Evolutionary conservation across 2,888 invertebrate genomes (phyloP), one percentile per base, ranked within the genome.

Genomic region (Chrysomela aeneicollis): DNA sequence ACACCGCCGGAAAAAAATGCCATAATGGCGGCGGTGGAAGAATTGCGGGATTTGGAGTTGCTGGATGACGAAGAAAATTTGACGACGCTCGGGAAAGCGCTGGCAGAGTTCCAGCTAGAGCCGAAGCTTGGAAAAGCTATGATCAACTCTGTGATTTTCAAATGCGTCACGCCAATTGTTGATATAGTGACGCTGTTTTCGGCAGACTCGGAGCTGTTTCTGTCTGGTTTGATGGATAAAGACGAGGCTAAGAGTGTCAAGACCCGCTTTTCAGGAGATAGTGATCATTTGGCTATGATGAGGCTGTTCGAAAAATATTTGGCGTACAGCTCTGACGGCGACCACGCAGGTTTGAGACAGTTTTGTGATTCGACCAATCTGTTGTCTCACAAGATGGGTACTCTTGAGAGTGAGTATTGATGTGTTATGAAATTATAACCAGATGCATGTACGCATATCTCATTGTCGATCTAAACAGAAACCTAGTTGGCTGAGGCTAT

Each of bases 221-320:
- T 74, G 0, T 83, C 85, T 46, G 81, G 84, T 0, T 79, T 87
- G 2, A 80, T 83, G 0, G 79, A 86, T 51, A 85, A 86, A 69
- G 82, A 82, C 8, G 80, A 79, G 71, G 84, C 88, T 9, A 85
- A 87, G 59, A 75, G 79, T 35, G 79, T 85, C 0, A 90, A 90
- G 77, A 74, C 77, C 1, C 71, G 79, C 3, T 88, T 82, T 77
- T 87, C 84, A 61, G 64, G 81, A 0, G 83, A 82, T 0, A 91
- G 90, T 2, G 91, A 91, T 77, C 90, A 91, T 78, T 75, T 86
- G 12, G 87, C 90, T 0, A 53, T 89, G 12, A 84, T 87, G 73
- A 81, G 85, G 78, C 75, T 90, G 8, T 87, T 86, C 67, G 81
- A 84, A 9, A 83, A 87, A 60, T 89, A 86, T 82, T 82, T 86